A percentile compares a stretch with the other conserved stretches of the same genome.
Evolutionary conservation across 2,888 invertebrate species (phyloP).

Genomic region (Trileptium ribeirensis): DNA sequence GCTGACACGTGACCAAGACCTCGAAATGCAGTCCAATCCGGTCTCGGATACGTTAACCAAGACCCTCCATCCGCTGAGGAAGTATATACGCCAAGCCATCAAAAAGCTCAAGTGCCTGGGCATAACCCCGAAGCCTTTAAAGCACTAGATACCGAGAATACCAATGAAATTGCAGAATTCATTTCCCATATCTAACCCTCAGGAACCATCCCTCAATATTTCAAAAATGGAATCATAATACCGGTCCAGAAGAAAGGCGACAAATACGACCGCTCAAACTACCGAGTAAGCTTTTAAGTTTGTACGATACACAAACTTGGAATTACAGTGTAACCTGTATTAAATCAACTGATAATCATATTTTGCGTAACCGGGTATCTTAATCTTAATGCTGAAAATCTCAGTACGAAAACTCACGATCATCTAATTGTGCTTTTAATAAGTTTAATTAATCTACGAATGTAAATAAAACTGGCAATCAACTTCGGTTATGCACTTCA

Average conservation of each 20-base stretch:
- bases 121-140: background rate
- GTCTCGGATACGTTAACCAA: background rate
- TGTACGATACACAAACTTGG: too few species aligned
- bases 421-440: too few species aligned
- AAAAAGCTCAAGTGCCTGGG: background rate
- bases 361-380: too few species aligned
- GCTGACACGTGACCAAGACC: background rate
- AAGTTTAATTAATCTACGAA: too few species aligned
- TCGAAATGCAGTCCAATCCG: background rate
- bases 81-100: background rate
- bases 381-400: too few species aligned
- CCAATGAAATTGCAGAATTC: background rate
- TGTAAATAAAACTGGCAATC: too few species aligned
- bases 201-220: background rate
- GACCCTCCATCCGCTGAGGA: background rate
- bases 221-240: background rate
- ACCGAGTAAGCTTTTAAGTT: too few species aligned
- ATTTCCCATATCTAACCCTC: background rate
- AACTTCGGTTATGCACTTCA: too few species aligned
- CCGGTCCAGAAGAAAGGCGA: background rate
- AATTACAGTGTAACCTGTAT: too few species aligned
- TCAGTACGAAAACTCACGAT: too few species aligned
- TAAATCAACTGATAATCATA: too few species aligned
- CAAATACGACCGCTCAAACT: too few species aligned
- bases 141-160: background rate